Base-by-base conservation (phyloP, 2,113 vertebrate genomes). In the Turdus rufiventris region DNA sequence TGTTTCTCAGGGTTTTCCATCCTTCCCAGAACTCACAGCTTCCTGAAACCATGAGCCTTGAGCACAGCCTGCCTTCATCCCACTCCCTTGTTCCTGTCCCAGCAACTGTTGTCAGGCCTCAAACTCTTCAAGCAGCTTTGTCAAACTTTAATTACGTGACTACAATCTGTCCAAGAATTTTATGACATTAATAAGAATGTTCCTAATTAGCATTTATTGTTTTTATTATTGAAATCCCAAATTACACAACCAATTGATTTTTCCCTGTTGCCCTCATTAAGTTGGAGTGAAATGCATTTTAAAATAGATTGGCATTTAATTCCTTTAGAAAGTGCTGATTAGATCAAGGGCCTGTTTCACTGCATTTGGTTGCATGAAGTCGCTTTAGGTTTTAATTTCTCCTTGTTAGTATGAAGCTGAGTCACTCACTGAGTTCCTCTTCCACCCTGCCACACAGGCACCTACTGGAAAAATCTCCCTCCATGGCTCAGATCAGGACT, bases 261-360 rank as follows among this genome's bases (percentile, higher is more conserved):
- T 96, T 85, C 91, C 88, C 89, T 48, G 5, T 90, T 96, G 90
- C 90, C 88, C 93, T 96, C 95, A 96, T 97, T 97, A 96, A 96
- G 88, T 77, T 0, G 0, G 78, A 96, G 82, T 80, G 79, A 96
- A 95, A 95, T 80, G 91, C 89, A 95, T 96, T 96, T 95, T 88
- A 94, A 94, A 97, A 94, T 96, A 96, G 96, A 96, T 96, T 96
- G 91, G 82, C 93, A 94, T 96, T 97, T 96, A 97, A 97, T 96
- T 95, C 88, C 85, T 95, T 93, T 90, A 94, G 89, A 96, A 96
- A 95, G 85, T 17, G 3, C 82, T 97, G 96, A 97, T 96, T 97
- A 96, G 93, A 93, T 91, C 94, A 93, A 95, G 75, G 43, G 65
- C 36, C 75, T 80, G 68, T 94, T 97, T 94, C 82, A 48, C 82